These are phyloP conservation scores for Noctuana brunneofusca DNA, from an alignment of 2,888 invertebrate genomes.

Conservation along the genomic window DNA sequence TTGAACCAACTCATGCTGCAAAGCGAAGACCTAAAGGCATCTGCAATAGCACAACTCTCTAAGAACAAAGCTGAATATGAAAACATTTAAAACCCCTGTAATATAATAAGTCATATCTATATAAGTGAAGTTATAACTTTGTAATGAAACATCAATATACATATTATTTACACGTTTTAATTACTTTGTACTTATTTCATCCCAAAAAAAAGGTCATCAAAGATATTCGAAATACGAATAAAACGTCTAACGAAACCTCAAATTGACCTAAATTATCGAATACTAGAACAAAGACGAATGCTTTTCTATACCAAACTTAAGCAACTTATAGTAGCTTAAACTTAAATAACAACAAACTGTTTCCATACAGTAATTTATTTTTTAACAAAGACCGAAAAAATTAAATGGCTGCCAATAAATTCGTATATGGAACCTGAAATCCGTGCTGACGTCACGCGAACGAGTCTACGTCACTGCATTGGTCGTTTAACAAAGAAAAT, in stretches of 20 bases:
- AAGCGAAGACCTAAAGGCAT: constrained; percentile 93
- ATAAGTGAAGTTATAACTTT: neutral
- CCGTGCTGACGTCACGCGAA: constrained; percentile 63
- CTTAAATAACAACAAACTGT: neutral
- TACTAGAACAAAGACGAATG: constrained; percentile 7
- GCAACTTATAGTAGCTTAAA: neutral
- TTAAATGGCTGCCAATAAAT: constrained; percentile 28
- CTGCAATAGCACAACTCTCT: constrained; percentile 88
- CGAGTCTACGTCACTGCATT: constrained; percentile 68
- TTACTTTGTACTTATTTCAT: constrained; percentile 10
- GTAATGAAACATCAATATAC: neutral
- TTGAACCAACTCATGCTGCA: constrained; percentile 94
- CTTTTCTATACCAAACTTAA: neutral
- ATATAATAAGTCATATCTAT: constrained; percentile 12
- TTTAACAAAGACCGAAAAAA: neutral
- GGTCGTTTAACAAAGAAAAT: constrained; percentile 72
- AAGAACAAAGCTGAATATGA: constrained; percentile 90
- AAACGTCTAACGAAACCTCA: neutral
- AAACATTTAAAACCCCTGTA: constrained; percentile 84
- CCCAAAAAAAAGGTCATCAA: neutral
- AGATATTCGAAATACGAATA: constrained; percentile 5
- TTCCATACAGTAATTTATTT: too few species aligned
- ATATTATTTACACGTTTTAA: constrained; percentile 11
- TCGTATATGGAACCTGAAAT: constrained; percentile 33
- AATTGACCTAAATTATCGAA: constrained; percentile 15